These are phyloP conservation scores for Silurus meridionalis DNA, from an alignment of 2,113 vertebrate genomes.

Conservation along the genomic window DNA sequence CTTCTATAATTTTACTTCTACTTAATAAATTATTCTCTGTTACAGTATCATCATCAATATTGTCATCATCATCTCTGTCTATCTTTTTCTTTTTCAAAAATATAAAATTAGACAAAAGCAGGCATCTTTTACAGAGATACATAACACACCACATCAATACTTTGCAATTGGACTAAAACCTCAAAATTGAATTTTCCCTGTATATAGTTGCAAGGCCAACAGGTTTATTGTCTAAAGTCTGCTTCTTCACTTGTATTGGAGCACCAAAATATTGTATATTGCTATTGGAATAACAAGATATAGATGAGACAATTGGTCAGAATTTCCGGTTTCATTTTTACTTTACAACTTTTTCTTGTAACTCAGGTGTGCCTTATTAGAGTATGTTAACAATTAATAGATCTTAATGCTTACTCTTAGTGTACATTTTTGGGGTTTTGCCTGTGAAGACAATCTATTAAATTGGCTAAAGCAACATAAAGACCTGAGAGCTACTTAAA, in stretches of 20 bases:
- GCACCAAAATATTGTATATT: background rate
- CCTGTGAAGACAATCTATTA: background rate
- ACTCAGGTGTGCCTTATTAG: too few relatives aligned
- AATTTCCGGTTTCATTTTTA: background rate
- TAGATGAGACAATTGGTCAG: too few relatives aligned
- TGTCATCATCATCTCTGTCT: too few relatives aligned
- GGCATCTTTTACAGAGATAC: background rate
- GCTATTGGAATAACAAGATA: too few relatives aligned
- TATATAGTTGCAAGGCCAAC: background rate
- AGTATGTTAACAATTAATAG: too few relatives aligned
- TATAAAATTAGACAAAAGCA: background rate
- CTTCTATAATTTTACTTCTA: background rate
- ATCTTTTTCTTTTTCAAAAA: background rate
- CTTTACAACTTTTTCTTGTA: too few relatives aligned
- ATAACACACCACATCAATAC: background rate
- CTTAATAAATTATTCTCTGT: too few relatives aligned
- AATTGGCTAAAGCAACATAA: background rate
- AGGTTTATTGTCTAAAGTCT: background rate
- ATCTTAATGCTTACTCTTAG: too few relatives aligned
- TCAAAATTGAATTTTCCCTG: background rate
- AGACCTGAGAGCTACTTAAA: background rate
- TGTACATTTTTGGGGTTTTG: background rate
- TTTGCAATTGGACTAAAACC: background rate
- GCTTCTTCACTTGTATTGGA: background rate
- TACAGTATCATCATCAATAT: too few relatives aligned